Evolutionary conservation across 2,113 vertebrate genomes (phyloP).

Genomic region (Pterocles burchelli): DNA sequence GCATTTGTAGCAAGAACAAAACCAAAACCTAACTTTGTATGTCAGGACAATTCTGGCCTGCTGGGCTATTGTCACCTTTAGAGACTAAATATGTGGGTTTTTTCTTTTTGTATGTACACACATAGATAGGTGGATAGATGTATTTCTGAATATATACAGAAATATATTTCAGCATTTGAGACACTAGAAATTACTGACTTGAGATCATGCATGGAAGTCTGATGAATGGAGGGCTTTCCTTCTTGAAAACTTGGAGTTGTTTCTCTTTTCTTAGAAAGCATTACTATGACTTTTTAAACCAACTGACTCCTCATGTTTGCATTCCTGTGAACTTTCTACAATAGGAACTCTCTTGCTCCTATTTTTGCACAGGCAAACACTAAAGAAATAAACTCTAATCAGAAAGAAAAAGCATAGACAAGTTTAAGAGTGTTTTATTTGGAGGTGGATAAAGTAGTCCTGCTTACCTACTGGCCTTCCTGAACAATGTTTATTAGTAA

Average conservation of each 20-base stretch:
- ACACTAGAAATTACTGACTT: not conserved
- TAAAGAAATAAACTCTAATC: not conserved
- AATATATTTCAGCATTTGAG: not conserved
- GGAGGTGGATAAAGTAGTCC: not conserved
- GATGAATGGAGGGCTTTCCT: not conserved
- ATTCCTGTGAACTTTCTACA: not conserved
- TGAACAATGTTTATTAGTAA: not conserved
- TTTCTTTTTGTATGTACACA: not conserved
- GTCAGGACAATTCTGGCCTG: not conserved
- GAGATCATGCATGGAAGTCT: not conserved
- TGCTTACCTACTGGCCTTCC: not conserved
- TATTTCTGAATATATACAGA: too few species aligned
- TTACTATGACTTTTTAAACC: not conserved
- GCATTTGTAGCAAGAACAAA: not conserved
- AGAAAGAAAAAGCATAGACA: not conserved
- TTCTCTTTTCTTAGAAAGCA: not conserved
- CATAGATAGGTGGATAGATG: not conserved
- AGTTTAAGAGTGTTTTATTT: not conserved
- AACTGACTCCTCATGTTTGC: not conserved
- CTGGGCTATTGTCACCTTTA: not conserved
- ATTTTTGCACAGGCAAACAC: not conserved
- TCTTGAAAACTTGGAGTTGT: not conserved
- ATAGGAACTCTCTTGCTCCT: not conserved
- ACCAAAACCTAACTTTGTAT: not conserved
- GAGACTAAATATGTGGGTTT: accelerated